A percentile compares a stretch with the other conserved stretches of the same genome.
Evolutionary conservation across 2,888 invertebrate species (phyloP).

Genomic region (Dolichopus griseipennis): DNA sequence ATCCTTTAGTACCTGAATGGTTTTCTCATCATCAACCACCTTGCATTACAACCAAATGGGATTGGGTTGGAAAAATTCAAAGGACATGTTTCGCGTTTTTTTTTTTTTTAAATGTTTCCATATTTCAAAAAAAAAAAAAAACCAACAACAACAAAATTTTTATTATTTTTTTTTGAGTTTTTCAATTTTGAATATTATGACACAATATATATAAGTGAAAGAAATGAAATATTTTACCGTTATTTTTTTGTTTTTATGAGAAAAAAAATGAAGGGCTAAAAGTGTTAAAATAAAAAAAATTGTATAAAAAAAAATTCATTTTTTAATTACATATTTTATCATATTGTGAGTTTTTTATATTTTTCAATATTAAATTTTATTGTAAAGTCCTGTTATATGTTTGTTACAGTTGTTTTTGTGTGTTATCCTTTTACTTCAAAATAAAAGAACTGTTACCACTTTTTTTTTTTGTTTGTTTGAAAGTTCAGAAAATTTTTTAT

Average conservation of each 20-base stretch:
- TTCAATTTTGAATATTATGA: neutral
- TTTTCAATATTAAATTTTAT: neutral
- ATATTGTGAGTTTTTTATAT: neutral
- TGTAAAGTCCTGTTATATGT: neutral
- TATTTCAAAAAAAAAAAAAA: too few relatives aligned
- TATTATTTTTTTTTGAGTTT: neutral
- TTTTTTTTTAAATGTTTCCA: too few relatives aligned
- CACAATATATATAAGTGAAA: neutral
- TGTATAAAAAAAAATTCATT: neutral
- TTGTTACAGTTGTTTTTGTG: neutral
- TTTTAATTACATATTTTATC: slow-evolving; percentile 4
- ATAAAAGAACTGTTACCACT: neutral
- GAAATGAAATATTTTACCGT: neutral
- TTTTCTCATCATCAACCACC: too few relatives aligned
- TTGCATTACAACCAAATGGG: too few relatives aligned
- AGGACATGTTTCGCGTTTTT: too few relatives aligned
- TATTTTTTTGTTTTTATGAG: neutral
- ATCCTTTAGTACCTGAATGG: slow-evolving; percentile 6
- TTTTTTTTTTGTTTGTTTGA: neutral
- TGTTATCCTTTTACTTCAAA: neutral
- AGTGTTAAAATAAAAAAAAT: neutral
- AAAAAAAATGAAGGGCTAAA: neutral
- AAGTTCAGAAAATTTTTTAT: too few relatives aligned
- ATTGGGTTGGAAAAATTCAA: too few relatives aligned
- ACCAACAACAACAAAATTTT: too few relatives aligned